Evolutionary conservation across 2,888 invertebrate genomes (phyloP), one percentile per base, ranked within the genome.

Genomic region (Resseliella maxima): DNA sequence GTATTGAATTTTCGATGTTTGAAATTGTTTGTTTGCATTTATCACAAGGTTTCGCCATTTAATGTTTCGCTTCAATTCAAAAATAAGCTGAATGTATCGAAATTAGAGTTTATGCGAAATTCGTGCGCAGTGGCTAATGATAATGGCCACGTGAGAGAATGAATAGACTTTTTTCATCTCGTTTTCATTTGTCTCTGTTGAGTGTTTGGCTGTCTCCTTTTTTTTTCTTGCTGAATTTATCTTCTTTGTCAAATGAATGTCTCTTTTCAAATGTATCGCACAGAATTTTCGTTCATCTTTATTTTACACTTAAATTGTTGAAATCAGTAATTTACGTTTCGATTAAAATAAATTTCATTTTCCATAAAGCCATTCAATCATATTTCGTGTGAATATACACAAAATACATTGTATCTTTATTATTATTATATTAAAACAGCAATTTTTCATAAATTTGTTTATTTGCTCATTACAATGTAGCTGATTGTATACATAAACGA

Each of bases 381-480:
- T n/a, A n/a, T n/a, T n/a, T n/a, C n/a, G n/a, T n/a, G n/a, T n/a
- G n/a, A n/a, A n/a, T n/a, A n/a, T n/a, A n/a, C n/a, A n/a, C n/a
- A n/a, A n/a, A n/a, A n/a, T n/a, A n/a, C n/a, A n/a, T n/a, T n/a
- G n/a, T n/a, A 18, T 50, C 10, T 50, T 18, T 50, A 12, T 50
- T 50, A 15, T 21, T 8, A 5, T 59, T 15, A 24, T 59, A 59
- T 59, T 24, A 59, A 72, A 72, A 72, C 31, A 10, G 10, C 1
- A 31, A 72, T 72, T 72, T 72, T 72, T 72, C 35, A 72, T 6
- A n/a, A n/a, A 24, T 59, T 31, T 72, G 72, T 72, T 72, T 72
- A 72, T 15, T 31, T 3, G 0, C 1, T 24, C 41, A 41, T 8
- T 12, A 72, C 72, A 72, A 72, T 72, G 72, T 31, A 72, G 3